Conservation (phyloP, 2,888 invertebrate genomes). For the Julus scandinavius region DNA sequence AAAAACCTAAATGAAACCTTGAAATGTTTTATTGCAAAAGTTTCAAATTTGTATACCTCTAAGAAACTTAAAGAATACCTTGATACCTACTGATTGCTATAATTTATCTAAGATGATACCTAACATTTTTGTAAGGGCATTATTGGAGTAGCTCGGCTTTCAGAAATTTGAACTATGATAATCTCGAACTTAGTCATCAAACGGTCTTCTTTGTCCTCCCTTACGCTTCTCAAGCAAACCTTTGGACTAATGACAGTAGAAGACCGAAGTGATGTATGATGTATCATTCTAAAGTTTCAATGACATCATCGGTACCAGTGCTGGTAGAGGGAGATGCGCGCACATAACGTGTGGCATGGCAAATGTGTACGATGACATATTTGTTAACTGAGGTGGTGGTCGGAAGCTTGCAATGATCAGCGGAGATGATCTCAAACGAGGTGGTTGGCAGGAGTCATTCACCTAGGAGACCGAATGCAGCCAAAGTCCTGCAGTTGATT, state of each 20-base stretch:
- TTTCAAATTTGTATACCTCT: too few relatives aligned
- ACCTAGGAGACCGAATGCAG: background rate
- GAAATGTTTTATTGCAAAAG: too few relatives aligned
- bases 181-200: too few relatives aligned
- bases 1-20: too few relatives aligned
- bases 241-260: background rate
- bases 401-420: background rate
- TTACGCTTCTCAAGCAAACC: too few relatives aligned
- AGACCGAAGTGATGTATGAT: background rate
- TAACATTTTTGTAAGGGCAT: too few relatives aligned
- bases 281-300: background rate
- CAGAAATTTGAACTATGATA: too few relatives aligned
- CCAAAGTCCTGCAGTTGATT: conserved; percentile 21
- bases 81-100: too few relatives aligned
- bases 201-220: too few relatives aligned
- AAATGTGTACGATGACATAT: background rate
- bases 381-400: background rate
- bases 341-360: conserved; percentile 37
- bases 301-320: background rate
- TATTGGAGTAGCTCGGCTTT: too few relatives aligned
- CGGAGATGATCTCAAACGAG: conserved; percentile 49
- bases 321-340: background rate
- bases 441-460: background rate
- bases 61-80: too few relatives aligned
- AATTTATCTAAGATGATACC: too few relatives aligned